phyloP scores from a whole-genome alignment of 2,797 vertebrate genomes.

The Darevskia mixta region DNA sequence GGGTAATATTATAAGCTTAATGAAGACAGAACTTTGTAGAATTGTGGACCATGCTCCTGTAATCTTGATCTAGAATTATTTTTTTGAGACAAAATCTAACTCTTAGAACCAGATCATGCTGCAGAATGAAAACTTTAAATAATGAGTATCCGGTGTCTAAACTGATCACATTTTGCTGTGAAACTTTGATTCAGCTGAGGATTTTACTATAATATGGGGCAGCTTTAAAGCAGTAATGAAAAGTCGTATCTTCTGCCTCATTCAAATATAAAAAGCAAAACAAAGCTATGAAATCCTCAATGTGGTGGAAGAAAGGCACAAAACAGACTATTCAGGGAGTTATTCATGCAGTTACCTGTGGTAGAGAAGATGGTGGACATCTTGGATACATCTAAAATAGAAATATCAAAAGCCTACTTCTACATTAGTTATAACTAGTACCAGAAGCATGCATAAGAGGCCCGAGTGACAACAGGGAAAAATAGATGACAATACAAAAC shows the following conservation, averaged over 20 bases:
- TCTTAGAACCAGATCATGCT: background rate
- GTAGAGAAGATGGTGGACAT: background rate
- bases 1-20: background rate
- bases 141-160: background rate
- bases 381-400: background rate
- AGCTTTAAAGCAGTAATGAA: background rate
- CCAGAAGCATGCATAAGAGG: too few species aligned
- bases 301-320: background rate
- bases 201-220: background rate
- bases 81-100: background rate
- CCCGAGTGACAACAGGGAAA: too few species aligned
- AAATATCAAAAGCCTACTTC: background rate
- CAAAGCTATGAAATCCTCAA: background rate
- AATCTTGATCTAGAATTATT: background rate
- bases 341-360: background rate
- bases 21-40: background rate
- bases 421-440: too few species aligned
- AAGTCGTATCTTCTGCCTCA: too few species aligned
- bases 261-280: too few species aligned
- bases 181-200: background rate
- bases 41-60: background rate
- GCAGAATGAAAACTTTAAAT: background rate
- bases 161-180: background rate
- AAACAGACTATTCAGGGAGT: background rate
- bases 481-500: too few species aligned